Conservation (phyloP, 2,113 vertebrate species). For the Pogona vitticeps region DNA sequence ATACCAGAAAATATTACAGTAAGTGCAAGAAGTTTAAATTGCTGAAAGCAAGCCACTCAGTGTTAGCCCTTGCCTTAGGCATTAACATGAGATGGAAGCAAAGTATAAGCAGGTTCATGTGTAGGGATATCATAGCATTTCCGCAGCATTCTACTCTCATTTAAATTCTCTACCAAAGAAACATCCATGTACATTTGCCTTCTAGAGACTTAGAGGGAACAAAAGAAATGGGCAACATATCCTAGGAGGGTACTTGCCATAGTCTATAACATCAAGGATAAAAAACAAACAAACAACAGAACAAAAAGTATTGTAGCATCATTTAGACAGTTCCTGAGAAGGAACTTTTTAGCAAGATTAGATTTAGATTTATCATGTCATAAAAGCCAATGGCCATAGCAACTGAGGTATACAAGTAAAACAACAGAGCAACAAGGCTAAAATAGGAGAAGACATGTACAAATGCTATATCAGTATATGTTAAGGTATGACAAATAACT, state of each 20-base stretch:
- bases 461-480: background rate
- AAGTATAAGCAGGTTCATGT: accelerated
- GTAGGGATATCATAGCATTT: background rate
- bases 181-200: conserved; percentile 39
- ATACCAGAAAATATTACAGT: background rate
- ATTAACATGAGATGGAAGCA: background rate
- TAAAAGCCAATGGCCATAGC: conserved; percentile 4
- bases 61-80: conserved; percentile 16
- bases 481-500: background rate
- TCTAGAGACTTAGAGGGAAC: background rate
- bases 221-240: conserved; percentile 24
- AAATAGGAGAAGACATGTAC: background rate
- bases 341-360: background rate
- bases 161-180: conserved; percentile 43
- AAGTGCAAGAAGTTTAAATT: background rate
- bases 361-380: background rate
- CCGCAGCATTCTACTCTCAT: conserved; percentile 12
- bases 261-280: background rate
- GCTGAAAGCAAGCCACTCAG: conserved; percentile 24
- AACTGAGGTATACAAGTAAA: background rate
- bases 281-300: background rate
- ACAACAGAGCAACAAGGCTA: background rate
- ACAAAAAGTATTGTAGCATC: background rate
- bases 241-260: background rate
- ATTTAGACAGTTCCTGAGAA: background rate